phyloP scores from a whole-genome alignment of 1,140 invertebrate genomes.

The Zaprionus kolodkinae region DNA sequence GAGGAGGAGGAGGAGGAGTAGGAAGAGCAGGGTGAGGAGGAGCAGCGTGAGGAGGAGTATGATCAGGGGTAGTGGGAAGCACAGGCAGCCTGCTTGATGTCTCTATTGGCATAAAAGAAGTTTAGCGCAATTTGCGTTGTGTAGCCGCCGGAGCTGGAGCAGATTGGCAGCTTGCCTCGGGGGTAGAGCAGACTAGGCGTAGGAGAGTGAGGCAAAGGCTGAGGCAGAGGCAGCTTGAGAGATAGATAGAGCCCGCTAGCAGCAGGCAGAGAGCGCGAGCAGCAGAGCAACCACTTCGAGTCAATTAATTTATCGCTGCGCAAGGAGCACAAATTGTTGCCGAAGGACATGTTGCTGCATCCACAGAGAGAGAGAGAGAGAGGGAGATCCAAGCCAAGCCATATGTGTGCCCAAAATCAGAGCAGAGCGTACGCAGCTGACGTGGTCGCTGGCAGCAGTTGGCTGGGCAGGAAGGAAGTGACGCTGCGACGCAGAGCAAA shows the following conservation, averaged over 20 bases:
- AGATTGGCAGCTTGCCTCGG: not conserved
- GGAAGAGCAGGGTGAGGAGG: not conserved
- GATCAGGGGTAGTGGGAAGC: not conserved
- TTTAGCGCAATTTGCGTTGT: conserved; percentile 45
- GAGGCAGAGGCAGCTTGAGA: not conserved
- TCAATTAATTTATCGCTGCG: conserved; percentile 79
- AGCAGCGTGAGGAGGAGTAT: not conserved
- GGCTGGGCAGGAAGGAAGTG: conserved; percentile 64
- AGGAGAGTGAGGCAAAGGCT: not conserved
- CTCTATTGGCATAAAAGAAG: conserved; percentile 72
- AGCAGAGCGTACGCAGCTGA: conserved; percentile 9
- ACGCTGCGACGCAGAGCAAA: conserved; percentile 60
- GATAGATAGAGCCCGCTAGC: no score
- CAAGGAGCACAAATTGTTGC: conserved; percentile 79
- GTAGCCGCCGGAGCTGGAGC: not conserved
- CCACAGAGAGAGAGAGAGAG: conserved; percentile 4
- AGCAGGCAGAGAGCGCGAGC: not conserved
- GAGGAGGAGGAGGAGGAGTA: not conserved
- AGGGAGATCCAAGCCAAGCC: not conserved
- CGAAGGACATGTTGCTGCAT: conserved; percentile 55
- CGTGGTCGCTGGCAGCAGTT: not conserved
- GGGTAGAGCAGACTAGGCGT: not conserved
- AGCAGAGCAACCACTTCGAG: not conserved
- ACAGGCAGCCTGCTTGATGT: conserved; percentile 67
- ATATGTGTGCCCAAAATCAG: conserved; percentile 54